Evolutionary conservation across 1,140 invertebrate species (phyloP), one percentile per base, ranked within the genome.

Genomic region (Tigriopus japonicus): DNA sequence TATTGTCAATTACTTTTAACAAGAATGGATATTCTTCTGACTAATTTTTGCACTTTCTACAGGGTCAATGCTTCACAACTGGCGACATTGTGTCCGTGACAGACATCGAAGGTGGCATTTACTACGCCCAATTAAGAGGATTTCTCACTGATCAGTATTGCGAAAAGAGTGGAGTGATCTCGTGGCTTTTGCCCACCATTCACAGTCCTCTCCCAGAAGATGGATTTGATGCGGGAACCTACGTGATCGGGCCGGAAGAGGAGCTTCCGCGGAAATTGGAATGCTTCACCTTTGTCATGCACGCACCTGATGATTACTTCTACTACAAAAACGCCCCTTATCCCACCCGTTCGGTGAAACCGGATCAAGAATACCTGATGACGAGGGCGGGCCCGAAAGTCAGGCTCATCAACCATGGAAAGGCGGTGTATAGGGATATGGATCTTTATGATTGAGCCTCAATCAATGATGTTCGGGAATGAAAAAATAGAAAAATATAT

Each of bases 121-220:
- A 84, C 73, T 94, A 90, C 71, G 88, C 87, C 41, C 90, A 94
- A 74, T 82, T 94, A 40, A 76, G 85, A 64, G 88, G 87, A 0
- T 80, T 94, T 56, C 73, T 93, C 21, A 87, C 87, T 10, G 89
- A 94, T 71, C 87, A 91, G 68, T 93, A 87, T 72, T 89, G 87
- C 68, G 86, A 93, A 68, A 93, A 93, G 72, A 91, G 87, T 74
- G 88, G 87, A 6, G 85, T 86, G 7, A 75, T 95, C n/a, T 89
- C 87, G 0, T 95, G 89, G 89, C 74, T 94, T 1, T 72, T 95
- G 43, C 89, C 89, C 12, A 90, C 88, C 2, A 78, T 80, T 64
- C 76, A 78, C 21, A 89, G 84, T 69, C 85, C 83, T 19, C 78
- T 81, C 49, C 80, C 82, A 14, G 78, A 81, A 65, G 77, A 84